A percentile compares a stretch with the other conserved stretches of the same genome.
Conservation (phyloP, 2,888 invertebrate species). For the Trissonchulus sp. region DNA sequence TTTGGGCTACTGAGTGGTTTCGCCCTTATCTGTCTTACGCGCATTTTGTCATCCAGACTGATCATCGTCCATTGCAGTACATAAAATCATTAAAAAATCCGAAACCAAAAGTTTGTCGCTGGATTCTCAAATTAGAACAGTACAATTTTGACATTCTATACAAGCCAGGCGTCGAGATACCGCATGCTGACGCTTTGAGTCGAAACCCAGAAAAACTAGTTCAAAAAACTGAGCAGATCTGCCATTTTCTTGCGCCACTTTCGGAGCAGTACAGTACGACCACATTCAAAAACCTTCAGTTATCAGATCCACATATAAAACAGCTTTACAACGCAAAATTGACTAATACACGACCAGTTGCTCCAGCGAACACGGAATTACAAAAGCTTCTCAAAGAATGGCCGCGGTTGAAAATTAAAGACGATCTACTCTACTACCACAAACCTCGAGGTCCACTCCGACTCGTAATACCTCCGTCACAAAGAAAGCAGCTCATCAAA, state of each 20-base stretch:
- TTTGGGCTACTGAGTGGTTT: conserved; percentile 34
- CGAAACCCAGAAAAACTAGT: too few species aligned
- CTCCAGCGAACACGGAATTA: too few species aligned
- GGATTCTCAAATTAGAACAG: conserved; percentile 6
- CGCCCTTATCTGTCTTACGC: conserved; percentile 1
- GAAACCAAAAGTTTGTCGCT: not conserved
- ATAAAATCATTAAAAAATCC: not conserved
- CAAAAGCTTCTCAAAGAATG: too few species aligned
- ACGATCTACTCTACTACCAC: too few species aligned
- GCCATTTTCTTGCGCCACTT: too few species aligned
- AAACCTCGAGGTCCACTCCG: not conserved
- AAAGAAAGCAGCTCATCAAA: conserved; percentile 31
- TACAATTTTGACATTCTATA: conserved; percentile 13
- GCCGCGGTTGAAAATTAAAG: too few species aligned
- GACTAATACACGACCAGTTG: too few species aligned
- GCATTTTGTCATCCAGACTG: conserved; percentile 19
- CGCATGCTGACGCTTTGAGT: conserved; percentile 18
- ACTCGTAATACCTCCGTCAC: not conserved
- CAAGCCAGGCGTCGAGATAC: not conserved
- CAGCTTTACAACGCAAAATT: too few species aligned
- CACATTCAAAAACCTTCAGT: too few species aligned
- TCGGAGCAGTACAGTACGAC: too few species aligned
- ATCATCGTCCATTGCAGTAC: conserved; percentile 30
- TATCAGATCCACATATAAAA: too few species aligned
- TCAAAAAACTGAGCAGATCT: too few species aligned